Percentiles rank a stretch among this genome's conserved stretches.
Conservation (phyloP, 2,113 vertebrate species). For the Microtus ochrogaster region DNA sequence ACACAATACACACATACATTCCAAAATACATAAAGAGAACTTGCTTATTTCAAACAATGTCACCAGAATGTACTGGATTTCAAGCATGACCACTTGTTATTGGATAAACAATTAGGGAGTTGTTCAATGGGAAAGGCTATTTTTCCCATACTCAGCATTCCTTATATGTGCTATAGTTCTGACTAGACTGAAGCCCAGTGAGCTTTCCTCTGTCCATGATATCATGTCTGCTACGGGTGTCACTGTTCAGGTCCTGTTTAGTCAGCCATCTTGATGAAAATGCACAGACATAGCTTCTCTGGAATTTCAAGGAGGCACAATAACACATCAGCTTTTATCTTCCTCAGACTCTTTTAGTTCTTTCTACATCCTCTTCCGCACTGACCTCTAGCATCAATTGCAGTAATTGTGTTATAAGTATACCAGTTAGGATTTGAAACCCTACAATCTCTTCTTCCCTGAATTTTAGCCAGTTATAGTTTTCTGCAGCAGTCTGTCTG, state of each 20-base stretch:
- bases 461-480: background rate
- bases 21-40: background rate
- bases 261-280: background rate
- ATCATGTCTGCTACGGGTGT: background rate
- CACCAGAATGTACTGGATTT: background rate
- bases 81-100: background rate
- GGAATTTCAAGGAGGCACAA: background rate
- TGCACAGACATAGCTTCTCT: background rate
- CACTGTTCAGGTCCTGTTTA: background rate
- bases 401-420: background rate
- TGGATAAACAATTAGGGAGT: background rate
- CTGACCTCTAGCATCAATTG: background rate
- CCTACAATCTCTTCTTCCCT: background rate
- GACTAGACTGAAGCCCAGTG: background rate
- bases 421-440: background rate
- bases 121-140: background rate
- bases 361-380: background rate
- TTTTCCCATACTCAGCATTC: rapidly evolving
- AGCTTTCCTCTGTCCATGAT: background rate
- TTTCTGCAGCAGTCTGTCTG: background rate
- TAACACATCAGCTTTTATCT: no score
- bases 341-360: background rate
- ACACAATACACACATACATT: background rate
- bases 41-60: no score
- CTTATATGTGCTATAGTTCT: background rate